Evolutionary conservation across 2,797 vertebrate species (phyloP), one percentile per base, ranked within the genome.

Genomic region (Acrossocheilus fasciatus): DNA sequence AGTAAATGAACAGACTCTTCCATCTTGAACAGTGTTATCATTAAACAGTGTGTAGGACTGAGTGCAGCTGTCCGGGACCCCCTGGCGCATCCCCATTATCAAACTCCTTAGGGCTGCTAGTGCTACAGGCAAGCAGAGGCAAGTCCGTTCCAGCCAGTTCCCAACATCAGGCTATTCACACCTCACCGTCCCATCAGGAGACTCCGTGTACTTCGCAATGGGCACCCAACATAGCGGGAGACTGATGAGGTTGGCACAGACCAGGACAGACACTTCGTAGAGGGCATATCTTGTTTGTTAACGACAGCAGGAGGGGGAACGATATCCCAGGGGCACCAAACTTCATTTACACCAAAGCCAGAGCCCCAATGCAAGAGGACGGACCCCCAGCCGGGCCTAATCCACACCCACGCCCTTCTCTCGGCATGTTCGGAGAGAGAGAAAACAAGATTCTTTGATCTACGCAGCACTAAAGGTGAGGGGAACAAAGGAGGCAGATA

Each of bases 401-500:
- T 91, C 89, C 91, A 88, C 89, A 89, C 90, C 85, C 89, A 78
- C 84, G 69, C 85, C 89, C 79, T 81, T 78, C 83, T 68, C 87
- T 75, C 89, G 43, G 79, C 83, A 85, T 88, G 84, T 86, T 86
- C n/a, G 5, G 41, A 23, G 50, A 80, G 50, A 90, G 47, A 89
- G 84, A 90, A 88, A 91, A 88, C 85, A 86, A 47, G 47, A 68
- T 86, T 76, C 89, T 92, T 92, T 92, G 89, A 91, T 92, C 87
- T 89, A 82, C 68, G 85, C 85, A 79, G 69, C 45, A 83, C 87
- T 83, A 88, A 90, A 91, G 85, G 90, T 92, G 91, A 93, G 89
- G 91, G 84, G 86, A 91, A 92, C 93, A 94, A 94, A 89, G 79
- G 47, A 86, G 86, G 43, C 72, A 88, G 83, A 93, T 89, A 87